Conservation (phyloP, 2,888 invertebrate genomes). For the Leptinotarsa tumamoca region DNA sequence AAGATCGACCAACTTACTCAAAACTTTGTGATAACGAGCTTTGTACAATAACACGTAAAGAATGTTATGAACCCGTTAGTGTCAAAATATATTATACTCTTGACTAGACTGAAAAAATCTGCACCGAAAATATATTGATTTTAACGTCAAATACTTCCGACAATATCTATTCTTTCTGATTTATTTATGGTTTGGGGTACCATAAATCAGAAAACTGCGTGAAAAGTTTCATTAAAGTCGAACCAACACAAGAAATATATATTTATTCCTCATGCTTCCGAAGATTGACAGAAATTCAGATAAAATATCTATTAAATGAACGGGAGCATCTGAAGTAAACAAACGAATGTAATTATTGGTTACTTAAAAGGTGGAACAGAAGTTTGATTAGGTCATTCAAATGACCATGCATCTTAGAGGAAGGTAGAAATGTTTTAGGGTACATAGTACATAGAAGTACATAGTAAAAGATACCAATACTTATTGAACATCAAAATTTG, state of each 20-base stretch:
- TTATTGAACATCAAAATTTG: too few relatives aligned
- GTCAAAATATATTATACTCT: conserved; percentile 43
- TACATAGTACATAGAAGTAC: too few relatives aligned
- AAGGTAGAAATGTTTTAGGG: too few relatives aligned
- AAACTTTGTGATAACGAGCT: conserved; percentile 13
- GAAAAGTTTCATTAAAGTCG: conserved; percentile 43
- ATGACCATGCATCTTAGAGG: too few relatives aligned
- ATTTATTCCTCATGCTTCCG: neutral
- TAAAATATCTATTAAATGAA: too few relatives aligned
- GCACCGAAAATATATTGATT: neutral
- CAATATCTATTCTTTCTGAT: conserved; percentile 61
- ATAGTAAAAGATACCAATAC: too few relatives aligned
- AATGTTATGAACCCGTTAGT: conserved; percentile 31
- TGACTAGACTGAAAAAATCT: conserved; percentile 37
- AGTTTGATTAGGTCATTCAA: too few relatives aligned
- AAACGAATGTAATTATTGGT: too few relatives aligned
- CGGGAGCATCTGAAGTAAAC: too few relatives aligned
- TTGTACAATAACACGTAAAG: neutral
- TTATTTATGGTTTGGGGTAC: conserved; percentile 48
- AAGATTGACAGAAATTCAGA: too few relatives aligned
- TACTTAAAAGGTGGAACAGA: too few relatives aligned
- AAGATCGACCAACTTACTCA: neutral
- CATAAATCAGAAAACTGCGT: conserved; percentile 55
- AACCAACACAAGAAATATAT: neutral
- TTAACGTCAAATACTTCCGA: conserved; percentile 40